Evolutionary conservation across 1,140 invertebrate genomes (phyloP), one percentile per base, ranked within the genome.

Genomic region (Lethocerus indicus): DNA sequence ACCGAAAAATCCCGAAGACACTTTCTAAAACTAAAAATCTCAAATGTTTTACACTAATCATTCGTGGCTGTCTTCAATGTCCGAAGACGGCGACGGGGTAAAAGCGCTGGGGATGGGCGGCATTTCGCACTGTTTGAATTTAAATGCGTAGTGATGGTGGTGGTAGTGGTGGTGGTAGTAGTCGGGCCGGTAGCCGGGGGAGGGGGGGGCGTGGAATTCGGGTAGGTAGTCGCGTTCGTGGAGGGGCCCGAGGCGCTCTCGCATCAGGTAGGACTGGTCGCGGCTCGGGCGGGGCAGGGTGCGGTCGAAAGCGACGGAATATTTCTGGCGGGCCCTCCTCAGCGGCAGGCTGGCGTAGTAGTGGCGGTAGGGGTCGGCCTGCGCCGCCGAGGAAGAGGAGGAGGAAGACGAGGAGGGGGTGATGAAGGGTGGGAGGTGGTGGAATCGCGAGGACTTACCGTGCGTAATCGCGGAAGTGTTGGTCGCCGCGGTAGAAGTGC

Each of bases 1-100:
- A 35, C 9, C n/a, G 9, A 35, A 12, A n/a, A 35, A 35, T 9
- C 9, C 29, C 9, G n/a, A 35, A 35, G 29, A 35, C 29, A 35
- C 29, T 35, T 35, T 35, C 29, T 12, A n/a, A n/a, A n/a, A n/a
- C n/a, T n/a, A n/a, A n/a, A n/a, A n/a, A n/a, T n/a, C n/a, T n/a
- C n/a, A n/a, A n/a, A n/a, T n/a, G n/a, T 24, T 45, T 35, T 51
- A 51, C 49, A 51, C 49, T 39, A 51, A 51, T 51, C 49, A 51
- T 51, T 51, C 49, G 28, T 51, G 20, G 29, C 42, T 35, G 28
- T 51, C 39, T 36, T 35, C 49, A 26, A 41, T 51, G 40, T 32
- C n/a, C n/a, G n/a, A n/a, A n/a, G n/a, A n/a, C n/a, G n/a, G n/a
- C n/a, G n/a, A n/a, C n/a, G n/a, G n/a, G n/a, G n/a, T n/a, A n/a